These are phyloP conservation scores for Chaetodon auriga DNA, from an alignment of 2,113 vertebrate genomes.

Conservation along the genomic window DNA sequence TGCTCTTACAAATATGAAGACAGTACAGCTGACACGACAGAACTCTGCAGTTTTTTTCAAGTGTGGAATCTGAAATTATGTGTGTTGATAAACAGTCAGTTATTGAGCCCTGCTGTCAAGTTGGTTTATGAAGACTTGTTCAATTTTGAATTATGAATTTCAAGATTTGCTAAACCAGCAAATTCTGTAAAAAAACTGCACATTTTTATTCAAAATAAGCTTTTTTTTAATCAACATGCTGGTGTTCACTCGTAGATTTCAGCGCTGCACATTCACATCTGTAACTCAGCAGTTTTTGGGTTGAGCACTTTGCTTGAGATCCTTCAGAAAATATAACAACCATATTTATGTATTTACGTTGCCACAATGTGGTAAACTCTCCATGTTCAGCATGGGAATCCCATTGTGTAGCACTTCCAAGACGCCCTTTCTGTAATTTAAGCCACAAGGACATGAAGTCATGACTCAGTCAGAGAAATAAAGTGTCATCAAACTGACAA, in stretches of 20 bases:
- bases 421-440: neutral
- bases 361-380: constrained; percentile 11
- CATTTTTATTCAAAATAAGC: neutral
- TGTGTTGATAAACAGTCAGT: neutral
- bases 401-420: neutral
- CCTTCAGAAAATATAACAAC: constrained; percentile 19
- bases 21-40: neutral
- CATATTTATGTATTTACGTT: constrained; percentile 22
- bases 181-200: too few species aligned
- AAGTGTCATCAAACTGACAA: neutral
- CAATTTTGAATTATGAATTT: too few species aligned
- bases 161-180: too few species aligned
- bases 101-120: neutral
- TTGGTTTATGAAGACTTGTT: neutral
- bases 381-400: constrained; percentile 2
- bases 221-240: neutral
- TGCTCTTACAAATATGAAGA: neutral
- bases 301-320: constrained; percentile 4
- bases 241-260: neutral
- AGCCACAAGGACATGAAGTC: constrained; percentile 25
- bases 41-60: neutral
- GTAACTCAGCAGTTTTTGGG: neutral
- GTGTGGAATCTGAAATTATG: neutral
- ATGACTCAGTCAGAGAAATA: neutral
- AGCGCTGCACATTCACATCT: neutral